These are phyloP conservation scores for Gastrophysa polygoni DNA, from an alignment of 2,888 invertebrate species.

Conservation along the genomic window DNA sequence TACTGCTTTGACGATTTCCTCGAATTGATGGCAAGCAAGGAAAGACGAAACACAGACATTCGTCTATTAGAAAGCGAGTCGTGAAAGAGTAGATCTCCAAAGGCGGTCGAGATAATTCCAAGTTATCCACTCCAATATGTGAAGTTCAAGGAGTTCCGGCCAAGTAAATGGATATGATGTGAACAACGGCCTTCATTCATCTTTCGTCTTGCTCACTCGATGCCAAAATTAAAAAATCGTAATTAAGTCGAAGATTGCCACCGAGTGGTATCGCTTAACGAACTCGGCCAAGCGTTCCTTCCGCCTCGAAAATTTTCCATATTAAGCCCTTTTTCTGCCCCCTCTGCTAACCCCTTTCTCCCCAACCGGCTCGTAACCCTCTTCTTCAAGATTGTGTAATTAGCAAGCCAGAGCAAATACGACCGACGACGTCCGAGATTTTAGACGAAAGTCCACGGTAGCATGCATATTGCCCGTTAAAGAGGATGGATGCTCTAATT, in stretches of 20 bases:
- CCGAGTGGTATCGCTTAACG: constrained; percentile 45
- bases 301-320: constrained; percentile 48
- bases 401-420: constrained; percentile 43
- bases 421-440: neutral
- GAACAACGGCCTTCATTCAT: neutral
- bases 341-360: neutral
- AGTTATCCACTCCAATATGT: neutral
- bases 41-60: too few relatives aligned
- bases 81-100: too few relatives aligned
- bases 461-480: neutral
- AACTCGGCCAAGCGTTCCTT: constrained; percentile 48
- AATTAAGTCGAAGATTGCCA: constrained; percentile 48
- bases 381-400: constrained; percentile 53
- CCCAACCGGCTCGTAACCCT: constrained; percentile 18
- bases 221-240: constrained; percentile 32
- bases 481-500: neutral
- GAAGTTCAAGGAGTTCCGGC: neutral
- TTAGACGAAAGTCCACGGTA: neutral
- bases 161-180: neutral
- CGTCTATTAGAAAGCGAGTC: too few relatives aligned
- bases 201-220: constrained; percentile 18
- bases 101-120: too few relatives aligned
- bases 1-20: too few relatives aligned
- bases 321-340: constrained; percentile 45
- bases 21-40: too few relatives aligned